Evolutionary conservation across 37 sponge, comb jelly and placozoan species (phyloP).

Genomic region (Eunapius fragilis): DNA sequence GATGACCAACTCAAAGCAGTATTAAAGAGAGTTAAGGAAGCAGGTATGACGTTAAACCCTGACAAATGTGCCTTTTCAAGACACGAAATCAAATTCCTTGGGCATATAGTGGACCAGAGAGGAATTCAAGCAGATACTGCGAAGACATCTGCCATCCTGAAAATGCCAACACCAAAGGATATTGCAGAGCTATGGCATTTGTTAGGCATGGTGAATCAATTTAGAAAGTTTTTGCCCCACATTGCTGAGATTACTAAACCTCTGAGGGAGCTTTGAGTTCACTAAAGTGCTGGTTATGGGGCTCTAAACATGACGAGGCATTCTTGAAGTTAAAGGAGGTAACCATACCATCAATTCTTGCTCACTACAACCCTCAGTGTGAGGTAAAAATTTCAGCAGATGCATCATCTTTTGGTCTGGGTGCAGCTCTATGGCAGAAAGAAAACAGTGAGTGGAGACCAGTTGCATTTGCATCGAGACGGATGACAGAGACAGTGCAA

Average conservation of each 20-base stretch:
- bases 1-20: conserved; percentile 12
- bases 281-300: conserved; percentile 49
- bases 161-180: conserved; percentile 26
- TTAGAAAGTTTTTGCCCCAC: conserved; percentile 18
- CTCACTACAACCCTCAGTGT: neutral
- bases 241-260: conserved; percentile 15
- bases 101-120: conserved; percentile 32
- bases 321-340: conserved; percentile 31
- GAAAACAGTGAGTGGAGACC: neutral
- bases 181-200: conserved; percentile 7
- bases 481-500: neutral
- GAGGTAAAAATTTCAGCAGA: neutral
- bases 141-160: conserved; percentile 30
- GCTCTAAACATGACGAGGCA: conserved; percentile 33
- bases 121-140: conserved; percentile 44
- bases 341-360: conserved; percentile 9
- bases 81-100: conserved; percentile 6
- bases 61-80: conserved; percentile 25
- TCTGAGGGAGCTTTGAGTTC: conserved; percentile 38
- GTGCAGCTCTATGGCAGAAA: conserved; percentile 17
- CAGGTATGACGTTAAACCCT: conserved; percentile 17
- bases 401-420: conserved; percentile 10
- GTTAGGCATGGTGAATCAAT: conserved; percentile 20
- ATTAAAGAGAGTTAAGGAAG: neutral
- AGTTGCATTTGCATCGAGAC: neutral